Conservation (phyloP, 2,888 invertebrate genomes). For the Pogonocherus hispidulus region DNA sequence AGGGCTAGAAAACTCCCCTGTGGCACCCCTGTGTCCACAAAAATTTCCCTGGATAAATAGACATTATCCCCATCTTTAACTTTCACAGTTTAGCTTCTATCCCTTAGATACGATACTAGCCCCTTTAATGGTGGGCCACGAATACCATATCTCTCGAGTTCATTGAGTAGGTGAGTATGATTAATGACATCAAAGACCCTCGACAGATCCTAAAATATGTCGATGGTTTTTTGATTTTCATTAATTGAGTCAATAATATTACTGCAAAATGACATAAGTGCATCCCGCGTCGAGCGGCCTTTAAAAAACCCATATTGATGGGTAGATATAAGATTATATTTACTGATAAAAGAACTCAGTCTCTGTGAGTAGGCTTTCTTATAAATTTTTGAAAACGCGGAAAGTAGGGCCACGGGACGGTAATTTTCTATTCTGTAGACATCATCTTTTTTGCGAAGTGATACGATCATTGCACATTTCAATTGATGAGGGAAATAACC, state of each 20-base stretch:
- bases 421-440: not conserved
- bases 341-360: not conserved
- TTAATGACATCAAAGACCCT: conserved; percentile 6
- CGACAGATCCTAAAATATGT: conserved; percentile 1
- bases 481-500: not conserved
- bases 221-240: not conserved
- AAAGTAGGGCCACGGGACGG: not conserved
- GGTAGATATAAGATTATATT: not conserved
- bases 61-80: not conserved
- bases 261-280: not conserved
- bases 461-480: not conserved
- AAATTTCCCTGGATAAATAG: not conserved
- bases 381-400: not conserved
- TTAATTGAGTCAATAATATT: not conserved
- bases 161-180: not conserved
- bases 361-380: not conserved
- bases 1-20: not conserved
- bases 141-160: conserved; percentile 3
- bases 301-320: not conserved
- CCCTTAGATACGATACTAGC: not conserved
- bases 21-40: not conserved
- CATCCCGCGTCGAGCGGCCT: not conserved
- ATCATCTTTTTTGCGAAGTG: conserved; percentile 3
- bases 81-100: not conserved
- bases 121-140: not conserved